Base-by-base conservation (phyloP, 1,140 invertebrate species). In the Adoxophyes honmai region DNA sequence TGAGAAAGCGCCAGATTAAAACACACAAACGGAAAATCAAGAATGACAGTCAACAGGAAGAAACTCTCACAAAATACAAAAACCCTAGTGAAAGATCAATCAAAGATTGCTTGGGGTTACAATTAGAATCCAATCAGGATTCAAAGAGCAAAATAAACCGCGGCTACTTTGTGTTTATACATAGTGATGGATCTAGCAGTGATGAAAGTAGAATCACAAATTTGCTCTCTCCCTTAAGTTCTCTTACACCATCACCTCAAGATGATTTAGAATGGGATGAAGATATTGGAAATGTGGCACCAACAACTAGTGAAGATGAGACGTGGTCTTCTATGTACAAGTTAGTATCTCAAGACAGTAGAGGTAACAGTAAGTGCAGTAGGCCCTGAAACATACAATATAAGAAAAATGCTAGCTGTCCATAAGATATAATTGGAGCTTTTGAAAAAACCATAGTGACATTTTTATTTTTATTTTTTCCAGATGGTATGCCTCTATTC, bases 191-290 rank as follows among this genome's bases (percentile, higher is more conserved):
- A 13, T 81, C 81, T 11, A 84, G 77, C 60, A 85, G 78, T 73
- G 81, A 88, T 75, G 83, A 86, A 53, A 80, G 77, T 60, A 81
- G 68, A 59, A 59, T 80, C 7, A 53, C 67, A 21, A 68, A 38
- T 56, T 53, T 77, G 28, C 80, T 64, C 44, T 75, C 75, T 21
- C 75, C 75, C 0, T 35, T 67, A n/a, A 84, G 75, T 54, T 68
- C 78, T 4, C 38, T 77, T 13, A 73, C 73, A 21, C 68, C 75
- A 15, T 77, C 80, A 34, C 76, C 79, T 15, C 78, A 75, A 55
- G 74, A 69, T 59, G 86, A 88, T 42, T 64, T 88, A 44, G 86
- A 88, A 59, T 88, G 86, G 84, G 86, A 88, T 76, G 86, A 88
- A 59, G 81, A 88, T 13, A 81, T 83, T 57, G 71, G 70, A 2